Base-by-base conservation (phyloP, 1,140 invertebrate species). In the Branchinecta lynchi region DNA sequence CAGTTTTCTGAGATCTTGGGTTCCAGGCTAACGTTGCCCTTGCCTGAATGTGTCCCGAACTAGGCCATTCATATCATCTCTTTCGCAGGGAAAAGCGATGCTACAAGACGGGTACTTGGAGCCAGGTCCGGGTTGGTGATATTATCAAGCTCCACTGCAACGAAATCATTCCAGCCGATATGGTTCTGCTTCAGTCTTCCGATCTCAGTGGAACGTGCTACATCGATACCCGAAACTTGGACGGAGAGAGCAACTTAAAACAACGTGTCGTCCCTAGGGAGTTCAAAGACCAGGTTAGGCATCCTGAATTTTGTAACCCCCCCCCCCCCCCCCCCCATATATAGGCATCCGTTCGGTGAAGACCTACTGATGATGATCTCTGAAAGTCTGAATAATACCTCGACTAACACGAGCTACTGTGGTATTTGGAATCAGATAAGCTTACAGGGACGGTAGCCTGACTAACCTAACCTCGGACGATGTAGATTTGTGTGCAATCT, bases 211-310 rank as follows among this genome's bases (percentile, higher is more conserved):
- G 94, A 44, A 85, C 96, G 74, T 98, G 95, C 77, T 99, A 97
- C 79, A 89, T 99, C 72, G 86, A 99, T 80, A 98, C 96, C 3
- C 92, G 93, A 72, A 98, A 98, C 81, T 82, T 99, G 73, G 97
- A 99, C 77, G 97, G 97, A 10, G 97, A 99, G 81, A 98, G 93
- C n/a, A 99, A 98, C 83, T 81, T 99, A 66, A 99, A 99, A 80
- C 92, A 96, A 75, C 84, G 95, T 75, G 88, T 96, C 79, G 88
- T 92, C 0, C 85, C 88, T 12, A 79, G 83, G 68, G 88, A 87
- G 21, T 86, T 86, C 74, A 80, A 80, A 66, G 81, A 85, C 70
- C 85, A 85, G 80, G 85, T 86, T 77, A 70, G 70, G 71, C 51
- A 20, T 60, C 6, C 6, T 60, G 3, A n/a, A n/a, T n/a, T n/a